Evolutionary conservation across 23 tunicate species (phyloP).

Genomic region (Styela clava): DNA sequence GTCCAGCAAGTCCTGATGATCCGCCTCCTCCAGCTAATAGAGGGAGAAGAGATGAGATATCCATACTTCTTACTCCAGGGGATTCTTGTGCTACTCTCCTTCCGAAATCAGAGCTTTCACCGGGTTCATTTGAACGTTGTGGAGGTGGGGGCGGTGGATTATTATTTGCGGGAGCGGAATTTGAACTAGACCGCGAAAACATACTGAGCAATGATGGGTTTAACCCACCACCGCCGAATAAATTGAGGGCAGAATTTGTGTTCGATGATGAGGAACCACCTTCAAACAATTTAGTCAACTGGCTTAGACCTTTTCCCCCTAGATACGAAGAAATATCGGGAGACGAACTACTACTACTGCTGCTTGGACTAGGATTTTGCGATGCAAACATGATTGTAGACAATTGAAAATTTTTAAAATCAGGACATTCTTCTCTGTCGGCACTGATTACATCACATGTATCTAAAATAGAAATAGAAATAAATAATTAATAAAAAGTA

Average conservation of each 20-base stretch:
- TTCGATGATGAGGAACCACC: background rate
- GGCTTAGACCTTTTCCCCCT: background rate
- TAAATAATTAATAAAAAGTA: too few species aligned
- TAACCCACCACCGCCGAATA: background rate
- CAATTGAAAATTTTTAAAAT: constrained; percentile 27
- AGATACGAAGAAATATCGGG: background rate
- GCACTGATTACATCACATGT: constrained; percentile 45
- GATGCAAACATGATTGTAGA: background rate
- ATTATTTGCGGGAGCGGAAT: background rate
- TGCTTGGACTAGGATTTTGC: background rate
- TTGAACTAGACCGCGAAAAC: background rate
- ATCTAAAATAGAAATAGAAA: constrained; percentile 40
- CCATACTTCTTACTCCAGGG: background rate
- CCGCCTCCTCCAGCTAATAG: constrained; percentile 3
- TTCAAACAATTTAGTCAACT: background rate
- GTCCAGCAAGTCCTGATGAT: background rate
- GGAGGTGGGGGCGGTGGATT: too few species aligned
- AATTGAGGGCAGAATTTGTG: background rate
- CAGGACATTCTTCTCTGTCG: constrained; percentile 46
- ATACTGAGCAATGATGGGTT: background rate
- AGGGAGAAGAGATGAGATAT: background rate
- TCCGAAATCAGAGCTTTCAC: background rate
- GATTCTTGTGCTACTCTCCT: background rate
- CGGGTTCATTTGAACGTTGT: background rate
- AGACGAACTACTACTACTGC: background rate